phyloP scores from a whole-genome alignment of 2,888 invertebrate genomes.

The Hyppa rectilinea region DNA sequence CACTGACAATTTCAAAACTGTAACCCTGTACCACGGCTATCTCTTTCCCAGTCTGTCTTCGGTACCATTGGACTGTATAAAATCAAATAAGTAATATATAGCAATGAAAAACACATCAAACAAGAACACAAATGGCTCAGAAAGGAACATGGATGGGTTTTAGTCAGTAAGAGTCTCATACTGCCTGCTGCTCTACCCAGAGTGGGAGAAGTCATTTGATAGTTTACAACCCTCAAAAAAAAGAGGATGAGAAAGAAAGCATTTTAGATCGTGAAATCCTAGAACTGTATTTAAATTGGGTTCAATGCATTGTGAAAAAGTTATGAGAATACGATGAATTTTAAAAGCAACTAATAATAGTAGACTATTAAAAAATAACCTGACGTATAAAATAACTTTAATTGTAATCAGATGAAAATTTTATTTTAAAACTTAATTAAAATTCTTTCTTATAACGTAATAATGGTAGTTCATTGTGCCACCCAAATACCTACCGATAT shows the following conservation, averaged over 20 bases:
- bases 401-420: too few relatives aligned
- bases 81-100: background rate
- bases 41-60: constrained; percentile 64
- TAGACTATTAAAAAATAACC: background rate
- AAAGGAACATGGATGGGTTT: too few relatives aligned
- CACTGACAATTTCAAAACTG: too few relatives aligned
- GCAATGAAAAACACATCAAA: background rate
- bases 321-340: background rate
- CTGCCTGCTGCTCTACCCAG: too few relatives aligned
- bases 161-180: too few relatives aligned
- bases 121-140: too few relatives aligned
- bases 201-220: too few relatives aligned
- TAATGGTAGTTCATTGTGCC: background rate
- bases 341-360: background rate
- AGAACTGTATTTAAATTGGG: background rate
- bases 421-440: too few relatives aligned
- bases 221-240: too few relatives aligned
- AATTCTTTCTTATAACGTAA: background rate
- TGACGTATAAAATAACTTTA: background rate
- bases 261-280: background rate
- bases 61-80: constrained; percentile 48
- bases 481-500: too few relatives aligned
- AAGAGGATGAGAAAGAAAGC: background rate
- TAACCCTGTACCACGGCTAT: constrained; percentile 70
- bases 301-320: background rate